Base-by-base conservation (phyloP, 2,113 vertebrate genomes). In the Poeciliopsis turrubarensis region DNA sequence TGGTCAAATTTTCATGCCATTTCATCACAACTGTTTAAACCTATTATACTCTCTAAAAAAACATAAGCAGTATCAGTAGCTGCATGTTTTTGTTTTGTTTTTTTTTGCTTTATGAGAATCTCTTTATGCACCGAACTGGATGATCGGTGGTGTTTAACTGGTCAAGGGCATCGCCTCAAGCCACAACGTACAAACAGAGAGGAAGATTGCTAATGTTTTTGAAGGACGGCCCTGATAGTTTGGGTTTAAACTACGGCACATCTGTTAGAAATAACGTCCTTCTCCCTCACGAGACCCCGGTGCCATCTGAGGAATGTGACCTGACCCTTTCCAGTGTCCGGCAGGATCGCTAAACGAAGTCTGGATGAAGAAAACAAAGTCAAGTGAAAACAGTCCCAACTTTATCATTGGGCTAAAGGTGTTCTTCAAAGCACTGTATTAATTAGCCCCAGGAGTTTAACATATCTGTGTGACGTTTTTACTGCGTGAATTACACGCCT, bases 251-350 rank as follows among this genome's bases (percentile, higher is more conserved):
- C 25, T 34, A 5, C 30, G 8, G 34, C 62, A 73, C 89, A 85
- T 87, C 80, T 89, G 91, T 93, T 94, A 89, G 71, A 80, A 92
- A 91, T 93, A 85, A 75, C 88, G 61, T 27, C 22, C 37, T 15
- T 64, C 77, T 85, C 70, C 72, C 88, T 87, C 77, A 82, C 66
- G n/a, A 77, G 82, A 89, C 72, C 74, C 68, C 60, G 2, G 31
- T 64, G 77, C 32, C 89, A 83, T 83, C 57, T 69, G 71, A 91
- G 89, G 92, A 94, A 94, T 94, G 91, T 91, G 91, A 94, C 94
- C 92, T 89, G 75, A 79, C 78, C 75, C 65, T 78, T 69, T 22
- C 8, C 64, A 64, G 70, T 79, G 83, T 88, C 87, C 89, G 71
- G 81, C 81, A 79, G 51, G 39, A 87, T 72, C 88, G 83, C 81